A percentile compares a stretch with the other conserved stretches of the same genome.
These are phyloP conservation scores for Ypsolopha sequella DNA, from an alignment of 2,888 invertebrate species.

Conservation along the genomic window DNA sequence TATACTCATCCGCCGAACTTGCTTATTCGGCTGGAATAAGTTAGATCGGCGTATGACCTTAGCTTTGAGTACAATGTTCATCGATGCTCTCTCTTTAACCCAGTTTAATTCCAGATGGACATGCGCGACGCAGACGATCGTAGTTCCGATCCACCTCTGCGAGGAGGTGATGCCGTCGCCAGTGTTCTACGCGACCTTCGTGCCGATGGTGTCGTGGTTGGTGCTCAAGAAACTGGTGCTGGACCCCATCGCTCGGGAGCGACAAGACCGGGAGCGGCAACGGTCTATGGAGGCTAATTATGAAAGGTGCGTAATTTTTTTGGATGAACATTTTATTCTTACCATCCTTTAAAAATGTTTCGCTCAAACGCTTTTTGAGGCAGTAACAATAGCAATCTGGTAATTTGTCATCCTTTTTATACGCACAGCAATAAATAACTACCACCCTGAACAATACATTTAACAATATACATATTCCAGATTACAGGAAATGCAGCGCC, in stretches of 20 bases:
- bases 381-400: not conserved
- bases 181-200: slow-evolving; percentile 91
- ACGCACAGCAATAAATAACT: not conserved
- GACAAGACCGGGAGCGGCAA: slow-evolving; percentile 83
- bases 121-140: slow-evolving; percentile 88
- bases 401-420: not conserved
- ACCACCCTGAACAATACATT: not conserved
- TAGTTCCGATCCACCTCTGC: slow-evolving; percentile 90
- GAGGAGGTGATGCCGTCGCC: slow-evolving; percentile 92
- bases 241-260: slow-evolving; percentile 84
- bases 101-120: slow-evolving; percentile 71
- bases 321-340: not conserved
- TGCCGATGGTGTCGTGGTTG: slow-evolving; percentile 87
- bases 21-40: no score
- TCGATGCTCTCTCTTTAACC: no score
- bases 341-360: no score
- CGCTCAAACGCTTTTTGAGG: not conserved
- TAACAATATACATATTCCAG: slow-evolving; percentile 31
- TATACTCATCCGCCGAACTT: no score
- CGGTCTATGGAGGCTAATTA: slow-evolving; percentile 86
- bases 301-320: slow-evolving; percentile 54
- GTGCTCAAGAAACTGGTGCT: slow-evolving; percentile 87
- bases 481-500: slow-evolving; percentile 82
- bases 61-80: no score
- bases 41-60: no score